Conservation (phyloP, 2,797 vertebrate genomes). For the Myotis pilosus region DNA sequence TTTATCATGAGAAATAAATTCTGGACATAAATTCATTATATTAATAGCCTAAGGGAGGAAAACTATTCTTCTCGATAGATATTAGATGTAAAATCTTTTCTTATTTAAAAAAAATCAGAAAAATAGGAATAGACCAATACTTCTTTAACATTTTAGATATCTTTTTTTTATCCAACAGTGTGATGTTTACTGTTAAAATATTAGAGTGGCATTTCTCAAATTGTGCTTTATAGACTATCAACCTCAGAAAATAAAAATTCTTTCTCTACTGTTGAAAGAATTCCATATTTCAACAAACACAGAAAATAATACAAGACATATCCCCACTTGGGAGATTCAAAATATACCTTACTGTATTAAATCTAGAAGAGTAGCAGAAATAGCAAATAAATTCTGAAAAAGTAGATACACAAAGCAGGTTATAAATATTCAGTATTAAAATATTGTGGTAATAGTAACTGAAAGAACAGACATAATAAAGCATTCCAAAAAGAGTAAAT, state of each 20-base stretch:
- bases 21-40: background rate
- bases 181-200: background rate
- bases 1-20: background rate
- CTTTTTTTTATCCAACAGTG: background rate
- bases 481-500: background rate
- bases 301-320: background rate
- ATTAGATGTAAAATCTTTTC: background rate
- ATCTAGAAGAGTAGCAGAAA: constrained; percentile 18
- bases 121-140: background rate
- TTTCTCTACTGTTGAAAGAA: background rate
- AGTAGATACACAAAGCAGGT: background rate
- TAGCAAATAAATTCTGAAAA: constrained; percentile 37
- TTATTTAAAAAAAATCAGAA: background rate
- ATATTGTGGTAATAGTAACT: background rate
- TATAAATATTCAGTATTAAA: constrained; percentile 24
- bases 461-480: constrained; percentile 1
- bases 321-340: background rate
- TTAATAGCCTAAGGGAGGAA: background rate
- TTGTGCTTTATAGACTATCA: background rate
- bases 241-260: constrained; percentile 10
- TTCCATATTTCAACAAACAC: background rate
- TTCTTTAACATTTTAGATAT: background rate
- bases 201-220: background rate
- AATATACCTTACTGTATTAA: background rate
- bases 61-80: background rate